A percentile compares a stretch with the other conserved stretches of the same genome.
phyloP scores from a whole-genome alignment of 2,113 vertebrate species.

The Delphinapterus leucas region DNA sequence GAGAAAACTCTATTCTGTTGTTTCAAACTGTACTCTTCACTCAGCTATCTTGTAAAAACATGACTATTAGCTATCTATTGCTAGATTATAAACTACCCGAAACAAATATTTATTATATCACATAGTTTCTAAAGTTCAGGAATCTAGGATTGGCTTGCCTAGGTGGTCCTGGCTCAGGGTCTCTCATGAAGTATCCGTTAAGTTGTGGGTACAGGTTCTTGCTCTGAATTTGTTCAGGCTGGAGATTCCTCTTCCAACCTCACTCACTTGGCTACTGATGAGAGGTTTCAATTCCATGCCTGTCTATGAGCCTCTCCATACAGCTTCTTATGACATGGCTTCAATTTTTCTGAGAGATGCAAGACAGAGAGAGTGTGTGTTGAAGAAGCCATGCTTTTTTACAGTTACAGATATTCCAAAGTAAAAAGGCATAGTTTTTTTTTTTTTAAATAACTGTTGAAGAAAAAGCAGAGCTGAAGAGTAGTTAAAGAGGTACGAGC shows the following conservation, averaged over 20 bases:
- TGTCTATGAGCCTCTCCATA: background rate
- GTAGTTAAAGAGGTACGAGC: background rate
- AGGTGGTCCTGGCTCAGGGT: background rate
- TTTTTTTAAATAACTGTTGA: background rate
- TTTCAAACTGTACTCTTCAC: background rate
- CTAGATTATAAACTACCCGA: background rate
- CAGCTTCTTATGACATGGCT: background rate
- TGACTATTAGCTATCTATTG: background rate
- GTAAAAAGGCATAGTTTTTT: background rate
- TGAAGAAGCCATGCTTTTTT: background rate
- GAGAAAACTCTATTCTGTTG: background rate
- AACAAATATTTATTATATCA: background rate
- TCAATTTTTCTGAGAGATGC: background rate
- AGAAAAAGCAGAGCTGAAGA: background rate
- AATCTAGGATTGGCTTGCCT: background rate
- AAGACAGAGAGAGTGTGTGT: background rate
- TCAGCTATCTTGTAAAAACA: background rate
- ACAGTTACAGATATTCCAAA: background rate
- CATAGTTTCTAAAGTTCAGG: background rate
- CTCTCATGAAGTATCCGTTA: background rate
- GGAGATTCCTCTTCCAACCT: background rate
- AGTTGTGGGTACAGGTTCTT: background rate
- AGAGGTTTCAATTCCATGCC: background rate
- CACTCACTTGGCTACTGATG: background rate
- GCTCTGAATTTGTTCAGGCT: background rate